Evolutionary conservation across 64 coral and sea anemone genomes (phyloP), one percentile per base, ranked within the genome.

Genomic region (Pocillopora verrucosa): DNA sequence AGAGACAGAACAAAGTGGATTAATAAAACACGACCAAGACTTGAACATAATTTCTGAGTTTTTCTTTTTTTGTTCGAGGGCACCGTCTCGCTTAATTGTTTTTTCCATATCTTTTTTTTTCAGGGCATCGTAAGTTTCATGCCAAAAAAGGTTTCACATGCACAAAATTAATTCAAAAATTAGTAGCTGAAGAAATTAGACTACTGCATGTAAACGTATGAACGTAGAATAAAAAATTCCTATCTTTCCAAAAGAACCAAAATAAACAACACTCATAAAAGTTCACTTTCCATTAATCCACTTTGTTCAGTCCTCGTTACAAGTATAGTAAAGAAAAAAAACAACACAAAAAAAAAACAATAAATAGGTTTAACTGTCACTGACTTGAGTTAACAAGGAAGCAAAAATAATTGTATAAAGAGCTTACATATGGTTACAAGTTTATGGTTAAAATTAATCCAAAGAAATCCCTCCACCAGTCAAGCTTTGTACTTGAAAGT

Each of bases 1-100:
- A 97, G 92, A 97, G 91, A 93, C 95, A 93, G 95, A 97, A 97
- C 91, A 93, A 91, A 93, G 95, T 91, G 95, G 91, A 97, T 97
- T 97, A 97, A 97, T 97, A 87, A 76, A 61, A 85, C 82, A 85
- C 12, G 72, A 85, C 24, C 16, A 85, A 16, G 64, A 85, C 2
- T 16, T 26, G 38, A 13, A 41, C 82, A 65, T 57, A 72, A 72
- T 72, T 72, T 30, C 20, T 14, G 76, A 7, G 59, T 11, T 61
- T 36, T 76, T 37, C 13, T 75, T 2, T 74, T 51, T 51, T 51
- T 51, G 41, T 51, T 51, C 7, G 41, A 51, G 41, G 41, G 41
- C 2, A 61, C 30, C 56, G 72, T 19, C 61, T 62, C 34, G 56
- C 35, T n/a, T 34, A 22, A 76, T 88, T 76, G 13, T 86, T 13